Evolutionary conservation across 2,113 vertebrate genomes (phyloP).

Genomic region (Typhlomys cinereus): DNA sequence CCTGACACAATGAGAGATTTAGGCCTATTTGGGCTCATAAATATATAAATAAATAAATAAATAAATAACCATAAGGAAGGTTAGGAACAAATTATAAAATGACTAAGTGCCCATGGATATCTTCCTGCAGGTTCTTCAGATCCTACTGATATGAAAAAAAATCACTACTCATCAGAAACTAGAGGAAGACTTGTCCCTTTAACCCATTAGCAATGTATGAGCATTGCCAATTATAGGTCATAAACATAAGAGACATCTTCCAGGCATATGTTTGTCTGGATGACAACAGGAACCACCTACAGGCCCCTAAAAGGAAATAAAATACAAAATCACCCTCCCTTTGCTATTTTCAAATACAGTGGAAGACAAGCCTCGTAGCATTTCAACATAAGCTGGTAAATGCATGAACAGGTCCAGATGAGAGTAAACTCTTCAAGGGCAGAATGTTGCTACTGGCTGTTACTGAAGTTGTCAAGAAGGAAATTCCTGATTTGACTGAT

Average conservation of each 20-base stretch:
- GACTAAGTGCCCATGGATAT: not conserved
- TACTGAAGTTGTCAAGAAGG: not conserved
- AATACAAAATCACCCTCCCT: conserved; percentile 30
- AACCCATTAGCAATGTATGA: not conserved
- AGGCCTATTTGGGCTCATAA: not conserved
- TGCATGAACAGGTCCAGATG: not conserved
- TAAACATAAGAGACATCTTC: conserved; percentile 44
- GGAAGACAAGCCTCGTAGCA: not conserved
- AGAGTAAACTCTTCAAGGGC: conserved; percentile 24
- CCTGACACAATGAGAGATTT: not conserved
- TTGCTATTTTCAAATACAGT: conserved; percentile 39
- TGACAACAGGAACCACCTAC: not conserved
- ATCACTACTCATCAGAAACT: not conserved
- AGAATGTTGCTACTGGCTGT: not conserved
- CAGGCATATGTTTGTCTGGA: conserved; percentile 3
- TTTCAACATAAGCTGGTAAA: conserved; percentile 44
- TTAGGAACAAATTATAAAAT: not conserved
- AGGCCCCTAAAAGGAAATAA: not conserved
- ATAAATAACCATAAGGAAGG: not conserved
- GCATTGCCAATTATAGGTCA: not conserved
- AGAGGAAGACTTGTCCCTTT: not conserved
- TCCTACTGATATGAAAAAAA: conserved; percentile 9
- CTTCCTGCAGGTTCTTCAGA: not conserved
- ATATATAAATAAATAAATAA: not conserved
- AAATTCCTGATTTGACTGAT: not conserved